Conservation (phyloP, 2,888 invertebrate genomes). For the Tenodera sinensis region DNA sequence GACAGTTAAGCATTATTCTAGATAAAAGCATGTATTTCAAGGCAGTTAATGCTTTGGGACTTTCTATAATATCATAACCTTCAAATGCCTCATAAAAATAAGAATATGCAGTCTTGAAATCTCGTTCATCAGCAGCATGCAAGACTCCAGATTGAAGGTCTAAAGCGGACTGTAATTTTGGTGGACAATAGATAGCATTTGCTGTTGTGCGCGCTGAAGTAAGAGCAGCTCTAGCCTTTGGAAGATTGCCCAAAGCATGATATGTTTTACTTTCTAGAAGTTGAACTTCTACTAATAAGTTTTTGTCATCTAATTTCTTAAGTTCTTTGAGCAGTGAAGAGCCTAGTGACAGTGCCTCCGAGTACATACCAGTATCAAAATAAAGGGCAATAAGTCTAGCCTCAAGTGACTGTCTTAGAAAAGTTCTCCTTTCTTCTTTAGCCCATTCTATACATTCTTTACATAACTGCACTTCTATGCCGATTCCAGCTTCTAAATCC, state of each 20-base stretch:
- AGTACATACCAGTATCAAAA: conserved; percentile 86
- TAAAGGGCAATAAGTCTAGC: conserved; percentile 92
- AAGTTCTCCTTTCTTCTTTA: conserved; percentile 94
- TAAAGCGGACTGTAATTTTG: conserved; percentile 95
- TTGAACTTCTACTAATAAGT: conserved; percentile 96
- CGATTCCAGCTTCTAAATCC: conserved; percentile 93
- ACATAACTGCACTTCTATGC: conserved; percentile 85
- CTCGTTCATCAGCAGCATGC: conserved; percentile 99
- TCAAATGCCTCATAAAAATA: conserved; percentile 99
- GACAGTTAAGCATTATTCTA: conserved; percentile 96
- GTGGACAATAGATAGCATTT: conserved; percentile 98
- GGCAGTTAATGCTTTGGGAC: conserved; percentile 86
- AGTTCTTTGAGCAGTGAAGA: conserved; percentile 88
- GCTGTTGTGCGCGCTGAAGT: conserved; percentile 99
- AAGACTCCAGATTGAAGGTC: conserved; percentile 97
- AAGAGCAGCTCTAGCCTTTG: conserved; percentile 92
- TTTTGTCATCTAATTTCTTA: conserved; percentile 99
- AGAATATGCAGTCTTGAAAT: conserved; percentile 99
- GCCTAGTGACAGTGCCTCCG: conserved; percentile 79
- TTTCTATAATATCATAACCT: conserved; percentile 94
- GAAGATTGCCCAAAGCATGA: conserved; percentile 94
- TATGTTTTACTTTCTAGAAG: conserved; percentile 97
- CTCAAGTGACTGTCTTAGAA: conserved; percentile 92
- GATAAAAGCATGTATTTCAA: conserved; percentile 98
- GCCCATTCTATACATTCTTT: conserved; percentile 99